phyloP scores from a whole-genome alignment of 2,888 invertebrate genomes.

The Plagodis dolabraria region DNA sequence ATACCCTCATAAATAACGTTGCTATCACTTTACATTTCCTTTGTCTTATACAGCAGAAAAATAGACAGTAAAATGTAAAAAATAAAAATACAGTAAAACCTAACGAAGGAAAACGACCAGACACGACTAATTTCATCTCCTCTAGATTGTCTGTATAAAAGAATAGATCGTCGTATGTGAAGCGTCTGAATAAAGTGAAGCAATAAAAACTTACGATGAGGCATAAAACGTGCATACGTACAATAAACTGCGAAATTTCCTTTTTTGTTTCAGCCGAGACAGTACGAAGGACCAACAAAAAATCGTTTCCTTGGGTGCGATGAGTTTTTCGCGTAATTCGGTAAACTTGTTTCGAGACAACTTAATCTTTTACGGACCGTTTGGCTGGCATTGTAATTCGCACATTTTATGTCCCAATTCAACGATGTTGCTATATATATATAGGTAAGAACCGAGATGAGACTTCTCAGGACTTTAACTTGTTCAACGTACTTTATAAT shows the following conservation, averaged over 20 bases:
- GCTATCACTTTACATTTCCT: neutral
- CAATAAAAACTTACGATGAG: conserved; percentile 50
- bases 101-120: conserved; percentile 27
- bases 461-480: conserved; percentile 13
- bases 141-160: conserved; percentile 32
- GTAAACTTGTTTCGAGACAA: conserved; percentile 27
- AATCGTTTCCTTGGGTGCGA: conserved; percentile 29
- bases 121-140: conserved; percentile 31
- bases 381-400: conserved; percentile 34
- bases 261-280: conserved; percentile 32
- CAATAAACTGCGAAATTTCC: conserved; percentile 40
- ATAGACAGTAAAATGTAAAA: conserved; percentile 22
- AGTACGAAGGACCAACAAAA: conserved; percentile 19
- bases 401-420: conserved; percentile 31
- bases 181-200: conserved; percentile 44
- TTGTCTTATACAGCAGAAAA: conserved; percentile 4
- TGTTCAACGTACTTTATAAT: conserved; percentile 20
- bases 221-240: conserved; percentile 46
- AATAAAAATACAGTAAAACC: conserved; percentile 27
- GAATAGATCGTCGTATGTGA: conserved; percentile 26
- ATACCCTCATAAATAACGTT: neutral
- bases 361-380: conserved; percentile 33
- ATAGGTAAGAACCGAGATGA: conserved; percentile 13
- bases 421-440: conserved; percentile 25
- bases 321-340: conserved; percentile 34